phyloP scores from a whole-genome alignment of 2,797 vertebrate genomes.

The Sebastes hubbsi region DNA sequence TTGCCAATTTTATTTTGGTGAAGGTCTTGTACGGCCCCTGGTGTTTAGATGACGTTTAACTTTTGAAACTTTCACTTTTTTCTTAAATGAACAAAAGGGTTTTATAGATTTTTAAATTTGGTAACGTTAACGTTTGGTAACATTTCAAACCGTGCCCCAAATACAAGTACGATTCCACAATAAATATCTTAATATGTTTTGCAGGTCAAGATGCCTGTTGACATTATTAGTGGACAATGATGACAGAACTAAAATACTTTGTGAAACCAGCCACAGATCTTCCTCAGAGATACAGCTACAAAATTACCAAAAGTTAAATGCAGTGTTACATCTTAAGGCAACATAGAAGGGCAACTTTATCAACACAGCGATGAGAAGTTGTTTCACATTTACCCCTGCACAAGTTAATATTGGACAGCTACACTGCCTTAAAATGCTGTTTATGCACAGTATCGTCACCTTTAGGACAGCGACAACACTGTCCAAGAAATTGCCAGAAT shows the following conservation, averaged over 20 bases:
- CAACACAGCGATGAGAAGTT: background rate
- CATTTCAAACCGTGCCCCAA: background rate
- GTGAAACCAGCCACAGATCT: background rate
- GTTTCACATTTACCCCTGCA: background rate
- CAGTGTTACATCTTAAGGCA: conserved; percentile 11
- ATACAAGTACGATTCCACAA: background rate
- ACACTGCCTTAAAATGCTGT: background rate
- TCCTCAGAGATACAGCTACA: conserved; percentile 23
- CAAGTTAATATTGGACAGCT: background rate
- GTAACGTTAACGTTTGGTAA: background rate
- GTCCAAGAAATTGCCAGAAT: conserved; percentile 1
- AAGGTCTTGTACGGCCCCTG: background rate
- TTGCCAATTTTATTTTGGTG: background rate
- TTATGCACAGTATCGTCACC: background rate
- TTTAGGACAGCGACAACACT: conserved; percentile 14
- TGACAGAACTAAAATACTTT: conserved; percentile 5
- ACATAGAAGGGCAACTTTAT: background rate
- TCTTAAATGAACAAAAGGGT: background rate
- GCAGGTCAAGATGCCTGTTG: background rate
- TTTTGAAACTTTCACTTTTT: background rate
- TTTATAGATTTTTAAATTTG: background rate
- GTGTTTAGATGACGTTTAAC: background rate
- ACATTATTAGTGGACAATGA: background rate
- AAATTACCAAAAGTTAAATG: conserved; percentile 3
- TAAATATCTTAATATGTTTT: background rate